These are phyloP conservation scores for Eutolmus rufibarbis DNA, from an alignment of 2,888 invertebrate species.

Conservation along the genomic window DNA sequence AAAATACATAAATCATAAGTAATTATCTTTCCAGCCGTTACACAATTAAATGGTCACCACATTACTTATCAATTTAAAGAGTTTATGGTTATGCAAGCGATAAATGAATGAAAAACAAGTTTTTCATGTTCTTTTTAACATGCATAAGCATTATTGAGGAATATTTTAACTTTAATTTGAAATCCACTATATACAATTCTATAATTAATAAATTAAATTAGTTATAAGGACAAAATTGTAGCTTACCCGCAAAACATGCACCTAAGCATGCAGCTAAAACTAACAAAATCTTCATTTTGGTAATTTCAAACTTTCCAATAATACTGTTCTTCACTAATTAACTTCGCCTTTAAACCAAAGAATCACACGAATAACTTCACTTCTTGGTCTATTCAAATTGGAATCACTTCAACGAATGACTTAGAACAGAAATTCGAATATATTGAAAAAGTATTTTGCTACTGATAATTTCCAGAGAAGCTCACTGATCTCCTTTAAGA, in stretches of 20 bases:
- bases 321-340: neutral
- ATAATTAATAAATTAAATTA: neutral
- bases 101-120: neutral
- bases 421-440: neutral
- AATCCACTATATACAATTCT: neutral
- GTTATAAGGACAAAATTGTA: neutral
- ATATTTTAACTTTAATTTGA: neutral
- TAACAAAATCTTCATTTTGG: constrained; percentile 57
- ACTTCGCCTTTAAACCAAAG: neutral
- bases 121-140: neutral
- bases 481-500: neutral
- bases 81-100: neutral
- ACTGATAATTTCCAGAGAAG: neutral
- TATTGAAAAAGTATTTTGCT: constrained; percentile 13
- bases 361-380: neutral
- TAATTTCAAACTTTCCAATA: neutral
- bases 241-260: constrained; percentile 58
- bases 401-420: neutral
- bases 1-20: neutral
- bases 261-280: constrained; percentile 58
- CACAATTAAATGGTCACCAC: neutral
- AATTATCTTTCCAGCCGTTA: neutral
- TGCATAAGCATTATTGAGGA: neutral
- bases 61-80: neutral
- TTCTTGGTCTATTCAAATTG: neutral